Evolutionary conservation across 2,113 vertebrate genomes (phyloP).

Genomic region (Saguinus imperator): DNA sequence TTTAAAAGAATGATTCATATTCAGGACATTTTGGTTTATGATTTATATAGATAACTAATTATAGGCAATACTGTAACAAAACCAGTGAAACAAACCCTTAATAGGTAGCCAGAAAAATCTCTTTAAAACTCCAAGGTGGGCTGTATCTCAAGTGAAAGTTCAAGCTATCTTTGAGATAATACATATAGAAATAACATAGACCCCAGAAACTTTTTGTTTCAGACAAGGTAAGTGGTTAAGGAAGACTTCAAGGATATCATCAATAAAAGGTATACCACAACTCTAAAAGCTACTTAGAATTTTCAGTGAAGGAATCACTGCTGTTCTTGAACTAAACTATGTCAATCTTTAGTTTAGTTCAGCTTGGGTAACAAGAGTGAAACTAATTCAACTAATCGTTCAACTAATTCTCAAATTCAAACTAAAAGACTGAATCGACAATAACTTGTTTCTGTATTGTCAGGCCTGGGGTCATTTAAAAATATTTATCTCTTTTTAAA

Average conservation of each 20-base stretch:
- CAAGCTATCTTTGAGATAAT: background rate
- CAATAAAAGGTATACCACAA: background rate
- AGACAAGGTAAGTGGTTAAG: background rate
- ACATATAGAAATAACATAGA: background rate
- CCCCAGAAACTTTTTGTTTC: background rate
- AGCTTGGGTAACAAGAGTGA: too few relatives aligned
- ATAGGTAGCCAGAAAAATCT: background rate
- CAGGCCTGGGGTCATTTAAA: background rate
- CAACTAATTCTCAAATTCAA: constrained; percentile 25
- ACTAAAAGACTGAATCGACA: background rate
- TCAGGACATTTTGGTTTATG: constrained; percentile 17
- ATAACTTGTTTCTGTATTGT: background rate
- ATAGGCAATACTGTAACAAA: constrained; percentile 8
- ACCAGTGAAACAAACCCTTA: background rate
- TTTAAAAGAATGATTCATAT: constrained; percentile 44
- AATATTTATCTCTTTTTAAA: background rate
- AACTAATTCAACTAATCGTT: background rate
- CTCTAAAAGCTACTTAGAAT: background rate
- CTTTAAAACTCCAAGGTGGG: background rate
- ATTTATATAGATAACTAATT: background rate
- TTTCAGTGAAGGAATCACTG: background rate
- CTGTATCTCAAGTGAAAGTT: background rate
- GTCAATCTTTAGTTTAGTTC: background rate
- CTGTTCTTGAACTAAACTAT: background rate
- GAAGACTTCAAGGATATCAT: background rate